A percentile compares a stretch with the other conserved stretches of the same genome.
Evolutionary conservation across 2,113 vertebrate genomes (phyloP).

Genomic region (Chiloscyllium plagiosum): DNA sequence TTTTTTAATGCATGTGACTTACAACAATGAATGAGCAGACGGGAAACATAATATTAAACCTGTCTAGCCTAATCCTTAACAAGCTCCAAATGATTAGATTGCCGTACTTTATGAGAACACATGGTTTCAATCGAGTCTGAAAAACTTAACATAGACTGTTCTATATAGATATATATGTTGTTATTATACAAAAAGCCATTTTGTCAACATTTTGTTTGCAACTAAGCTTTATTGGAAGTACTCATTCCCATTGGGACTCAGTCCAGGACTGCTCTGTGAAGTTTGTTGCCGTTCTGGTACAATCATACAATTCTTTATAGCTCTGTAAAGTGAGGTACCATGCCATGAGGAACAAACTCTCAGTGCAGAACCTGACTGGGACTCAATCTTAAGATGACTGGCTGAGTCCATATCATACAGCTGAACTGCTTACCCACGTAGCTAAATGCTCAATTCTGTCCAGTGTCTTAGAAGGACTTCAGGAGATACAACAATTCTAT

Average conservation of each 20-base stretch:
- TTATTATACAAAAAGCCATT: slow-evolving; percentile 4
- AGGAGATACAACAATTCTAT: neutral
- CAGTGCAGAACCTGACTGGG: neutral
- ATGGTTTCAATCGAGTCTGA: slow-evolving; percentile 24
- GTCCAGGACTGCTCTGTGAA: neutral
- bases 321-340: neutral
- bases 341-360: neutral
- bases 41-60: neutral
- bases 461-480: neutral
- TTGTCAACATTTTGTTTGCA: neutral
- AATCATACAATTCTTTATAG: neutral
- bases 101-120: neutral
- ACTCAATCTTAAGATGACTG: neutral
- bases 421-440: neutral
- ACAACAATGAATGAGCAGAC: neutral
- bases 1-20: neutral
- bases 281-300: neutral
- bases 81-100: slow-evolving; percentile 31
- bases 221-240: neutral
- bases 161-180: neutral
- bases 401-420: neutral
- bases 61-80: slow-evolving; percentile 28
- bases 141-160: neutral
- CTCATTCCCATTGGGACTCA: slow-evolving; percentile 3
- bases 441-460: neutral